Conservation (phyloP, 2,113 vertebrate species). For the Neodon shergylaensis region DNA sequence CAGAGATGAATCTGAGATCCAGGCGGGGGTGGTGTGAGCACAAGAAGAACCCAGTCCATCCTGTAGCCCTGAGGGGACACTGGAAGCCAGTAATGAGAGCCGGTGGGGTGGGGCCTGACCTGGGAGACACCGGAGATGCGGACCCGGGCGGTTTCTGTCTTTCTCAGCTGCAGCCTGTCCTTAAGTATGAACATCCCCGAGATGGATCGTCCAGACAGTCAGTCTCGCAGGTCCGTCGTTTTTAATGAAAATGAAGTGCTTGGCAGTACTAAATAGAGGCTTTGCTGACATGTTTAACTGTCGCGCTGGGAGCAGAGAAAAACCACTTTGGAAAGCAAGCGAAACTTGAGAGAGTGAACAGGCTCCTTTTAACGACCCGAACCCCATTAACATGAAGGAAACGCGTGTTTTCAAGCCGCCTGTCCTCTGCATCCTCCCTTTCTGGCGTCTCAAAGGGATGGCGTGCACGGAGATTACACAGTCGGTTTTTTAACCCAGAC, state of each 20-base stretch:
- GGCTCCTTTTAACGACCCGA: slow-evolving; percentile 59
- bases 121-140: rapidly evolving
- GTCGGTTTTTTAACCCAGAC: slow-evolving; percentile 13
- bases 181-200: neutral
- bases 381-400: slow-evolving; percentile 59
- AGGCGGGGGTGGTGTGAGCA: neutral
- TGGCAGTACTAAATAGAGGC: slow-evolving; percentile 76
- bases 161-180: neutral
- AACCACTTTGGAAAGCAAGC: slow-evolving; percentile 75
- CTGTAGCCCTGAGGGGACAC: rapidly evolving
- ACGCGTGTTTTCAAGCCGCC: slow-evolving; percentile 60
- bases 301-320: slow-evolving; percentile 70
- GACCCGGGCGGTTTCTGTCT: slow-evolving; percentile 18
- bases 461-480: slow-evolving; percentile 28
- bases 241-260: slow-evolving; percentile 88
- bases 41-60: neutral
- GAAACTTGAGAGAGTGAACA: slow-evolving; percentile 59
- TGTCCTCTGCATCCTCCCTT: slow-evolving; percentile 51
- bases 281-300: slow-evolving; percentile 79
- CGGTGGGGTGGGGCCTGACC: neutral
- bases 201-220: slow-evolving; percentile 76
- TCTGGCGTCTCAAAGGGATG: slow-evolving; percentile 52
- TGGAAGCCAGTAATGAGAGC: neutral
- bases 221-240: slow-evolving; percentile 82
- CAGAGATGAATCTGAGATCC: neutral